Conservation (phyloP, 2,797 vertebrate genomes). For the Cottoperca gobio region DNA sequence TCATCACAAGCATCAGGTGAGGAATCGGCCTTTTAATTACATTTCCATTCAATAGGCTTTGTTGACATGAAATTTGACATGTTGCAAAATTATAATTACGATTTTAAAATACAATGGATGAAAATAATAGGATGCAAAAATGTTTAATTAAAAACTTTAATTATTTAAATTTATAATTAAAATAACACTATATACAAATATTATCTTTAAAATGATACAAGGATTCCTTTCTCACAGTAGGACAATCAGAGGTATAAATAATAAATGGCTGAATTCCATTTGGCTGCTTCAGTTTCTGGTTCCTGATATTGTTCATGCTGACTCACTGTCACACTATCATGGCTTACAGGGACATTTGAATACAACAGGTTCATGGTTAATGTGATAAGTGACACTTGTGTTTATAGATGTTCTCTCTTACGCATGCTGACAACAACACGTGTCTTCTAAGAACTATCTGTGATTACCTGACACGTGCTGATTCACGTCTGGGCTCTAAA, state of each 20-base stretch:
- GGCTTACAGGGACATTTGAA: not conserved
- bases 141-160: no score
- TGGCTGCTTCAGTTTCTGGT: not conserved
- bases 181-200: no score
- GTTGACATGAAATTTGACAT: no score
- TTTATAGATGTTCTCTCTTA: not conserved
- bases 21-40: not conserved
- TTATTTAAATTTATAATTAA: no score
- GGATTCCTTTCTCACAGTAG: not conserved
- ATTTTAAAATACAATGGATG: no score
- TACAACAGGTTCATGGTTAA: not conserved
- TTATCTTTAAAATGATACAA: no score
- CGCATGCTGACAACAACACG: not conserved
- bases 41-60: no score
- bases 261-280: not conserved
- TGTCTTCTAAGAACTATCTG: not conserved
- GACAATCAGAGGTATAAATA: not conserved
- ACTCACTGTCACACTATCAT: no score
- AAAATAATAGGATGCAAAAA: no score
- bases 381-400: no score
- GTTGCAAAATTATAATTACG: no score
- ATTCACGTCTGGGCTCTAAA: not conserved
- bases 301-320: no score
- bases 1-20: not conserved
- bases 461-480: not conserved